These are phyloP conservation scores for Beris chalybata DNA, from an alignment of 2,888 invertebrate genomes.

Conservation along the genomic window DNA sequence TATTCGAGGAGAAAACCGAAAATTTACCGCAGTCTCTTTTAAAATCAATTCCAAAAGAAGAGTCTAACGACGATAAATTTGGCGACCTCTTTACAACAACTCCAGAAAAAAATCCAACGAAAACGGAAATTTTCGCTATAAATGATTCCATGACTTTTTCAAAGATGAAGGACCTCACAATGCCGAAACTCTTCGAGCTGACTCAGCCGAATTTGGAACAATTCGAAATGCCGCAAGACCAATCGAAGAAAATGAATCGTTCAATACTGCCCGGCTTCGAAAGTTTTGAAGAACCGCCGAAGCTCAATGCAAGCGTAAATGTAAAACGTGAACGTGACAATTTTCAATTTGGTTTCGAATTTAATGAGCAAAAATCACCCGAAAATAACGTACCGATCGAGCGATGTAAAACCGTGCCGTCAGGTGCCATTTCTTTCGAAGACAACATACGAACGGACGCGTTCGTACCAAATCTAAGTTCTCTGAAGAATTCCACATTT, in stretches of 20 bases:
- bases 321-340: neutral
- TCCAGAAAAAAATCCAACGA: neutral
- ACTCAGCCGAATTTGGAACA: slow-evolving; percentile 22
- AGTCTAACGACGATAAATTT: slow-evolving; percentile 14
- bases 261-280: slow-evolving; percentile 21
- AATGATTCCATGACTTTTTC: slow-evolving; percentile 31
- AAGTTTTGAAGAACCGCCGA: slow-evolving; percentile 2
- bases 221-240: neutral
- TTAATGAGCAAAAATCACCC: neutral
- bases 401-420: neutral
- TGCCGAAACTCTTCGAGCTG: slow-evolving; percentile 13
- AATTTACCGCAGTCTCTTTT: slow-evolving; percentile 39
- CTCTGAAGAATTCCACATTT: too few relatives aligned
- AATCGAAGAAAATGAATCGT: neutral
- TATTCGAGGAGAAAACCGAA: slow-evolving; percentile 46
- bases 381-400: neutral
- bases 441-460: too few relatives aligned
- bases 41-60: too few relatives aligned
- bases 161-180: slow-evolving; percentile 1
- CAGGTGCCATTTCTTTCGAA: neutral
- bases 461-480: too few relatives aligned
- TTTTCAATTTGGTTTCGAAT: neutral
- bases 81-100: slow-evolving; percentile 22
- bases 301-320: neutral
- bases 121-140: slow-evolving; percentile 3